Percentiles rank a stretch among this genome's conserved stretches.
These are phyloP conservation scores for Thereva nobilitata DNA, from an alignment of 2,888 invertebrate genomes.

Conservation along the genomic window DNA sequence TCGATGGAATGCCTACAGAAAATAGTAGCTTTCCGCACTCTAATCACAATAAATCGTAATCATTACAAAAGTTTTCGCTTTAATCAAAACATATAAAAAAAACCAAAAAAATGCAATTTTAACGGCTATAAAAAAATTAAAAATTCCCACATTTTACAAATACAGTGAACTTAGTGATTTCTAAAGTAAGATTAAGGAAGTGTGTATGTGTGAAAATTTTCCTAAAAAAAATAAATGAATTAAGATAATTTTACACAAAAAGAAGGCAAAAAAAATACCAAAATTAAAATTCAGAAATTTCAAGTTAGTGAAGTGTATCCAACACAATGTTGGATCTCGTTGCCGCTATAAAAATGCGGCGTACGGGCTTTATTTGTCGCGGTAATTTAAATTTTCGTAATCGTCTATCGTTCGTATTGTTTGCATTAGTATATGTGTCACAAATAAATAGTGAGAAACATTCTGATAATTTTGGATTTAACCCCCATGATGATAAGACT, in stretches of 20 bases:
- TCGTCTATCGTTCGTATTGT: constrained; percentile 11
- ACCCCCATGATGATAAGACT: constrained; percentile 30
- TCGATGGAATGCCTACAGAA: constrained; percentile 24
- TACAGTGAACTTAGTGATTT: too few relatives aligned
- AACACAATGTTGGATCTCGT: constrained; percentile 40
- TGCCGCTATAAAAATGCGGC: constrained; percentile 40
- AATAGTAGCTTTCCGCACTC: constrained; percentile 1
- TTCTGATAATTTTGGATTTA: constrained; percentile 15
- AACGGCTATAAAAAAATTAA: too few relatives aligned
- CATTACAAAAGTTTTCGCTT: too few relatives aligned
- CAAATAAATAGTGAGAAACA: constrained; percentile 32
- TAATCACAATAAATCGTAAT: not conserved
- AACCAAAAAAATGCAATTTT: too few relatives aligned
- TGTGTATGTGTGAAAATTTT: too few relatives aligned
- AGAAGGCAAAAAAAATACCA: not conserved
- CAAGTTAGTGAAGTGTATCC: constrained; percentile 10
- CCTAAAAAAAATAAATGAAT: too few relatives aligned
- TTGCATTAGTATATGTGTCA: constrained; percentile 36
- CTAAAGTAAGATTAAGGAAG: too few relatives aligned
- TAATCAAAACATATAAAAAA: too few relatives aligned
- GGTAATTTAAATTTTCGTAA: constrained; percentile 7
- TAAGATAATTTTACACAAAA: not conserved
- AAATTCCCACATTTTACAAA: too few relatives aligned
- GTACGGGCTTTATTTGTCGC: constrained; percentile 11
- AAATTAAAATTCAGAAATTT: constrained; percentile 4